phyloP scores from a whole-genome alignment of 2,113 vertebrate genomes.

The Epinephelus fuscoguttatus region DNA sequence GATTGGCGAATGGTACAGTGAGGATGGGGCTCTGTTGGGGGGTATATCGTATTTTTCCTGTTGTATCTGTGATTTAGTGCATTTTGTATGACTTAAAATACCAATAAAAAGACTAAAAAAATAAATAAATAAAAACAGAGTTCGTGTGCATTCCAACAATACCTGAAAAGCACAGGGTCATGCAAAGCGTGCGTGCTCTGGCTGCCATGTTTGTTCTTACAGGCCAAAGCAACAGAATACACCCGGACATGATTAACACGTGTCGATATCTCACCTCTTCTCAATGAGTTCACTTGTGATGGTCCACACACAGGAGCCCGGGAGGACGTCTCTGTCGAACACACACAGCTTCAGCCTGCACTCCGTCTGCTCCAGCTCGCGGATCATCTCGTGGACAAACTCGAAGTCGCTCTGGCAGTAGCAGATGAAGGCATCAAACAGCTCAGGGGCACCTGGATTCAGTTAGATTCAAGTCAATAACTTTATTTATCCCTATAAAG shows the following conservation, averaged over 20 bases:
- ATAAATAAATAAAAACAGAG: too few relatives aligned
- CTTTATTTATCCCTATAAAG: neutral
- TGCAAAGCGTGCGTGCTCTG: neutral
- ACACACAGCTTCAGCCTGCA: conserved; percentile 94
- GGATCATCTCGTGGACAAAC: conserved; percentile 98
- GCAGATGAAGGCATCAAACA: conserved; percentile 98
- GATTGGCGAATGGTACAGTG: too few relatives aligned
- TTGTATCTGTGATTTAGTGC: too few relatives aligned
- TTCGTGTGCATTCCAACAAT: neutral
- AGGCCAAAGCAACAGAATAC: neutral
- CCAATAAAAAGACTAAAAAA: too few relatives aligned
- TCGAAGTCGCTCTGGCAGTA: conserved; percentile 93
- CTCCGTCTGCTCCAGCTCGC: conserved; percentile 91
- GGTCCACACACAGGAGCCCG: conserved; percentile 95
- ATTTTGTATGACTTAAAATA: too few relatives aligned
- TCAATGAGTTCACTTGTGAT: conserved; percentile 97
- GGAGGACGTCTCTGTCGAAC: conserved; percentile 95
- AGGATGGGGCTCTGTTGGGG: too few relatives aligned
- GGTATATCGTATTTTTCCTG: too few relatives aligned
- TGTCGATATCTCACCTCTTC: conserved; percentile 83
- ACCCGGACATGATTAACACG: neutral
- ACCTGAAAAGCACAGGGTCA: neutral
- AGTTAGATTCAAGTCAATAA: neutral
- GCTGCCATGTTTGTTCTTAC: neutral
- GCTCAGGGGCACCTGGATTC: conserved; percentile 82